Percentiles rank a stretch among this genome's conserved stretches.
Conservation (phyloP, 2,888 invertebrate genomes). For the Hyposoter dolosus region DNA sequence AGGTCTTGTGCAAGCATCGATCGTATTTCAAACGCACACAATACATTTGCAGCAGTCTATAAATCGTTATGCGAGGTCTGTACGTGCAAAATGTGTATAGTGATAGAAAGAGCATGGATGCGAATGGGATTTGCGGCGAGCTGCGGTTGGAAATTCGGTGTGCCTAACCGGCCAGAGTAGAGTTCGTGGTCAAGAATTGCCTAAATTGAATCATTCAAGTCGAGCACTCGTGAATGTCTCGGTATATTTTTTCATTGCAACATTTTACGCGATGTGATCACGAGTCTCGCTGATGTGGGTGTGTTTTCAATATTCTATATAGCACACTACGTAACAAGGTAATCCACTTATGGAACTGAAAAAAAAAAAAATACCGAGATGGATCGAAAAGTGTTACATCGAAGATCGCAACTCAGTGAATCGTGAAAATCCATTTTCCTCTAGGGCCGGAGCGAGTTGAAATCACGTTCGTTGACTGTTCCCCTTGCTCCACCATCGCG, state of each 20-base stretch:
- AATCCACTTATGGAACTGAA: conserved; percentile 60
- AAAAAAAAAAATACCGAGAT: conserved; percentile 41
- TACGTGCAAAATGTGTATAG: conserved; percentile 20
- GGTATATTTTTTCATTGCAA: conserved; percentile 12
- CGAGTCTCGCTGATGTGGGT: neutral
- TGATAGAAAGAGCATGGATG: conserved; percentile 12
- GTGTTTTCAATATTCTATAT: conserved; percentile 19
- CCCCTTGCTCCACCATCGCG: neutral
- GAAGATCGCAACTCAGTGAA: conserved; percentile 26
- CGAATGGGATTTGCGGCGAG: conserved; percentile 20
- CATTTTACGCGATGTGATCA: conserved; percentile 15
- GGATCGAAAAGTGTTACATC: conserved; percentile 25
- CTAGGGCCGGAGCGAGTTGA: conserved; percentile 34
- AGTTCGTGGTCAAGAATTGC: conserved; percentile 29
- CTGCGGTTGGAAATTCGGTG: conserved; percentile 33
- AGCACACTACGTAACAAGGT: conserved; percentile 45
- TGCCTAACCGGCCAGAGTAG: conserved; percentile 16
- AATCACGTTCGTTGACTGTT: conserved; percentile 57
- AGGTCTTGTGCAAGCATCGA: conserved; percentile 17
- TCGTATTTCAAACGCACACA: conserved; percentile 40
- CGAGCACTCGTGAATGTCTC: conserved; percentile 20
- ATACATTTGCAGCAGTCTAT: conserved; percentile 38
- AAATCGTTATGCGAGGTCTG: neutral
- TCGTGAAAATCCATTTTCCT: conserved; percentile 63
- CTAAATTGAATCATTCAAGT: conserved; percentile 11